Percentiles rank a stretch among this genome's conserved stretches.
Conservation (phyloP, 2,113 vertebrate genomes). For the Ageneiosus marmoratus region DNA sequence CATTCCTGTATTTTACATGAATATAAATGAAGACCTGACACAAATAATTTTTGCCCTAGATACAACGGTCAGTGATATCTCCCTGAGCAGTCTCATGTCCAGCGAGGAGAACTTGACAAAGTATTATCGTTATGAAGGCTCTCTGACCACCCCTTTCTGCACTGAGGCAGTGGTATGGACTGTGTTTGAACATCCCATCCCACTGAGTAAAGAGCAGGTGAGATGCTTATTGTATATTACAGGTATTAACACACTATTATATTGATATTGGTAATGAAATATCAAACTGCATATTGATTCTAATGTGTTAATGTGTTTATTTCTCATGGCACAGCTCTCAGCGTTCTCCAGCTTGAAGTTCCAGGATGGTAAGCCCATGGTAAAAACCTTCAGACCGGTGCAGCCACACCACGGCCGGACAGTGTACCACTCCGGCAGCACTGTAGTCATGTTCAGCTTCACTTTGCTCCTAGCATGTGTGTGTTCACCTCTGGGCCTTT, state of each 20-base stretch:
- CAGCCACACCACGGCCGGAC: conserved; percentile 67
- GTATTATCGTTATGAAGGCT: conserved; percentile 88
- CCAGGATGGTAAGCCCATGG: conserved; percentile 58
- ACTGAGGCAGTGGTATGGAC: conserved; percentile 85
- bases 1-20: background rate
- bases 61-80: conserved; percentile 43
- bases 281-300: background rate
- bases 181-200: conserved; percentile 77
- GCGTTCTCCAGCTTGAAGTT: conserved; percentile 70
- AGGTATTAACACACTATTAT: background rate
- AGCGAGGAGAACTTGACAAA: conserved; percentile 64
- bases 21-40: background rate
- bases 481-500: conserved; percentile 55
- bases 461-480: conserved; percentile 57
- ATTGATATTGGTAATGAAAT: background rate
- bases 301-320: background rate
- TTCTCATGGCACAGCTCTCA: conserved; percentile 59
- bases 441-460: background rate
- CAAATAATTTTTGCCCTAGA: conserved; percentile 60
- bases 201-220: conserved; percentile 79
- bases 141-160: conserved; percentile 88
- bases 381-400: conserved; percentile 69
- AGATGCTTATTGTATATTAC: background rate
- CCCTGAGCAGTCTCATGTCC: conserved; percentile 77
- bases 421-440: conserved; percentile 68